phyloP scores from a whole-genome alignment of 2,888 invertebrate species.

The Scaptomyza polygonia region DNA sequence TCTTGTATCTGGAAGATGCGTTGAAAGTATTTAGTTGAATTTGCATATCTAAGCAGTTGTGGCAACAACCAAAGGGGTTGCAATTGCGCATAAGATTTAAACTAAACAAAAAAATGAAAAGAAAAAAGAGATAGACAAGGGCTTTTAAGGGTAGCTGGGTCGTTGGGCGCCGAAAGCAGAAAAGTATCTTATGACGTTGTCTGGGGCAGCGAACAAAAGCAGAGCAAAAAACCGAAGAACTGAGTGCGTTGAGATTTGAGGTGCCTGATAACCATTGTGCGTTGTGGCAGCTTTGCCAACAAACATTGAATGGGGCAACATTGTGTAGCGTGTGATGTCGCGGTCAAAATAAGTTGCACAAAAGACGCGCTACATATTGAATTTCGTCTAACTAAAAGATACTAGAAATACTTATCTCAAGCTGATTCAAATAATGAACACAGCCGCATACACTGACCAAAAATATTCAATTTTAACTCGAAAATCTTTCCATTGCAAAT shows the following conservation, averaged over 20 bases:
- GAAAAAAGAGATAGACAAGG: slow-evolving; percentile 10
- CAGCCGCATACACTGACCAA: neutral
- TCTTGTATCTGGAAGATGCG: slow-evolving; percentile 66
- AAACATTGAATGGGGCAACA: slow-evolving; percentile 67
- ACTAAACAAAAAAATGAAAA: slow-evolving; percentile 4
- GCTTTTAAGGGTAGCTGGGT: slow-evolving; percentile 48
- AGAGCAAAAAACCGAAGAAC: slow-evolving; percentile 12
- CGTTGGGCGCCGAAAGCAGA: slow-evolving; percentile 19
- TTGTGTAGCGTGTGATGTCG: slow-evolving; percentile 82
- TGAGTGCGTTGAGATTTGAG: slow-evolving; percentile 75
- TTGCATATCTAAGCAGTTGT: slow-evolving; percentile 79
- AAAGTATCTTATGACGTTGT: slow-evolving; percentile 80
- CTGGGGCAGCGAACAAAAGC: slow-evolving; percentile 47
- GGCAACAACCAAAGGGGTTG: slow-evolving; percentile 69
- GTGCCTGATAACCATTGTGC: slow-evolving; percentile 75
- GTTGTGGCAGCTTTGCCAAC: slow-evolving; percentile 78
- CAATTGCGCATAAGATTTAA: slow-evolving; percentile 15
- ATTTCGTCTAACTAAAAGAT: slow-evolving; percentile 31
- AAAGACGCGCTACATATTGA: slow-evolving; percentile 47
- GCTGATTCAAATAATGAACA: neutral
- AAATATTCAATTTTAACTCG: no score
- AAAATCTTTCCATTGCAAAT: no score
- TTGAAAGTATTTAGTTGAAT: slow-evolving; percentile 77
- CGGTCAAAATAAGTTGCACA: slow-evolving; percentile 82
- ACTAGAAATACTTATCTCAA: slow-evolving; percentile 9